Percentiles rank a stretch among this genome's conserved stretches.
Evolutionary conservation across 2,113 vertebrate species (phyloP).

Genomic region (Oryzias woworae): DNA sequence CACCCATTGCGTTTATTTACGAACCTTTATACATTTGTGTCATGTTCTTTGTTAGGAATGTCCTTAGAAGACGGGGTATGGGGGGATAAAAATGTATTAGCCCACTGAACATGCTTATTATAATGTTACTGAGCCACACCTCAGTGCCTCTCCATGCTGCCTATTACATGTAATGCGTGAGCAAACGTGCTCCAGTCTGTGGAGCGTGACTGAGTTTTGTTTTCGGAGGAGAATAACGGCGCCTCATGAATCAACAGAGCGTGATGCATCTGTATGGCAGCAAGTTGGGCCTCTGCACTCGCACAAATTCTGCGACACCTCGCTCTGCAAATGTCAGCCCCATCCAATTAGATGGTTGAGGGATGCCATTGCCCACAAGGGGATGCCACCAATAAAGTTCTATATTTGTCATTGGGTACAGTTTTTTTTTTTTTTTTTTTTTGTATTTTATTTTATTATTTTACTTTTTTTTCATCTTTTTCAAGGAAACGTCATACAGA

Average conservation of each 20-base stretch:
- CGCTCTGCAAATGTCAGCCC: slow-evolving; percentile 72
- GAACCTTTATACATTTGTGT: slow-evolving; percentile 64
- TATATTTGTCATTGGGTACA: slow-evolving; percentile 46
- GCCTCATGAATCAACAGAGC: slow-evolving; percentile 54
- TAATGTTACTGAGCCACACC: slow-evolving; percentile 55
- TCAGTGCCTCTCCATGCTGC: slow-evolving; percentile 48
- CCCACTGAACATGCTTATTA: slow-evolving; percentile 61
- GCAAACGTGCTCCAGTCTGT: slow-evolving; percentile 27
- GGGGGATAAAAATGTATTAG: slow-evolving; percentile 31
- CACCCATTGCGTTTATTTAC: slow-evolving; percentile 62
- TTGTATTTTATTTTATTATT: not conserved
- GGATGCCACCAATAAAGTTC: slow-evolving; percentile 50
- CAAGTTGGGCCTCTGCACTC: slow-evolving; percentile 45
- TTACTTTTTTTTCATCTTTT: slow-evolving; percentile 14
- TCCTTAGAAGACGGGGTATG: slow-evolving; percentile 15
- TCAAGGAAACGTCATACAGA: slow-evolving; percentile 5
- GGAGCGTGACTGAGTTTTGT: slow-evolving; percentile 34
- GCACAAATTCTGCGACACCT: slow-evolving; percentile 61
- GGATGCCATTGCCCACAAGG: slow-evolving; percentile 58
- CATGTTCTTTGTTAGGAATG: slow-evolving; percentile 45
- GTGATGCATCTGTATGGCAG: slow-evolving; percentile 52
- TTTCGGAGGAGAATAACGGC: slow-evolving; percentile 21
- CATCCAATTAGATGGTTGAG: slow-evolving; percentile 69
- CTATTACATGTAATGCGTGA: slow-evolving; percentile 60
- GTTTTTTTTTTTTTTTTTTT: slow-evolving; percentile 16